Conservation (phyloP, 23 tunicate genomes). For the Botrylloides violaceus region DNA sequence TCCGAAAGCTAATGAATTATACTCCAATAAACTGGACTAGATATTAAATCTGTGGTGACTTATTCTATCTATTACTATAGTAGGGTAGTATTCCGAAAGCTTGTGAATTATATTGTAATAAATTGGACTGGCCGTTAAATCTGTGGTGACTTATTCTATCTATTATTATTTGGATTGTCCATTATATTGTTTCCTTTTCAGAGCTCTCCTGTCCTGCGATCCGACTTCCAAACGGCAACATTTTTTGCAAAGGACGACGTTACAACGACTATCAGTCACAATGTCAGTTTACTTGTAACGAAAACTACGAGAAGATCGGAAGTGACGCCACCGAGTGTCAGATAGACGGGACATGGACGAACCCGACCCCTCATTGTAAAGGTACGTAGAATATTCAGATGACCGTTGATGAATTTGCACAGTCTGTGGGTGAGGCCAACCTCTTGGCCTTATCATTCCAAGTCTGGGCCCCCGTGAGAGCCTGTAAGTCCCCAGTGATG, state of each 20-base stretch:
- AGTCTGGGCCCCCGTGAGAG: background rate
- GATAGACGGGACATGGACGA: conserved; percentile 41
- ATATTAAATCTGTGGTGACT: too few species aligned
- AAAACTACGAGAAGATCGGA: conserved; percentile 29
- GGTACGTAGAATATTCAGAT: conserved; percentile 32
- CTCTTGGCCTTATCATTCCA: too few species aligned
- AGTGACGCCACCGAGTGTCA: conserved; percentile 29
- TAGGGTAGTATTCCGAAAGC: too few species aligned
- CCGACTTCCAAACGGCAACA: conserved; percentile 40
- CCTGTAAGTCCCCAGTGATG: background rate
- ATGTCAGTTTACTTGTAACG: conserved; percentile 37
- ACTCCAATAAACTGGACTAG: too few species aligned
- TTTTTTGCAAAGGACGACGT: conserved; percentile 25
- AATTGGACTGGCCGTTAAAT: too few species aligned
- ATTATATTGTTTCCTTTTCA: conserved; percentile 17
- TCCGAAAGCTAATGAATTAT: background rate
- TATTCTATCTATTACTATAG: too few species aligned
- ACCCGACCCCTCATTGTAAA: conserved; percentile 54
- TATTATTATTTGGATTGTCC: too few species aligned
- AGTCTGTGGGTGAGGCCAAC: too few species aligned
- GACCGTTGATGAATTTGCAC: too few species aligned
- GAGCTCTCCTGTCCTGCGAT: conserved; percentile 51
- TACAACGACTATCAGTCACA: conserved; percentile 37
- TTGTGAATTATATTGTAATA: too few species aligned
- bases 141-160: too few species aligned